These are phyloP conservation scores for Papilio dardanus DNA, from an alignment of 1,140 invertebrate genomes.

Conservation along the genomic window DNA sequence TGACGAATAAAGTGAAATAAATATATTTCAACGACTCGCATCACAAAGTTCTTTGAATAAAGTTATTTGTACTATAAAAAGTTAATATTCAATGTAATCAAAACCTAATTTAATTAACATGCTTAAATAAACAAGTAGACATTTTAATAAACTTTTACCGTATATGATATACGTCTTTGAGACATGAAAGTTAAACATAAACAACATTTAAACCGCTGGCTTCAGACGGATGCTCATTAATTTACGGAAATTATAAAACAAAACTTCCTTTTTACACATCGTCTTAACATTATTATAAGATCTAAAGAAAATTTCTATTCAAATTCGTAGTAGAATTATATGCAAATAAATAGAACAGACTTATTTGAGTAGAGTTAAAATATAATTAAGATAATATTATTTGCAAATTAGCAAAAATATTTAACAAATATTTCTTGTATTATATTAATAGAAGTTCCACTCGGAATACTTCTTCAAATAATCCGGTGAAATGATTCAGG, in stretches of 20 bases:
- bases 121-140: neutral
- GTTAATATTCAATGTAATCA: neutral
- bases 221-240: neutral
- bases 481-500: conserved; percentile 1
- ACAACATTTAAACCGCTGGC: neutral
- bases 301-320: neutral
- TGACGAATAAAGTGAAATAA: conserved; percentile 2
- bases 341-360: too few relatives aligned
- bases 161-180: neutral
- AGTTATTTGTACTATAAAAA: neutral
- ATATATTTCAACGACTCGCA: neutral
- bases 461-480: conserved; percentile 1
- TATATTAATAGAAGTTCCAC: neutral
- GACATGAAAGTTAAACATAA: neutral
- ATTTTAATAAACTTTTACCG: neutral
- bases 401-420: neutral
- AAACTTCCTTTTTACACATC: neutral
- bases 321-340: neutral
- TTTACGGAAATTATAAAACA: conserved; percentile 4
- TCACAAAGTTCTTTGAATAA: neutral
- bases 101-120: conserved; percentile 1
- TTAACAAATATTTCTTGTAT: neutral
- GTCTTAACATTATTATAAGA: neutral
- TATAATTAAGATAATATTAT: too few relatives aligned
- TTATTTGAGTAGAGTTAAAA: too few relatives aligned